Base-by-base conservation (phyloP, 2,888 invertebrate genomes). In the Drosophila affinis region DNA sequence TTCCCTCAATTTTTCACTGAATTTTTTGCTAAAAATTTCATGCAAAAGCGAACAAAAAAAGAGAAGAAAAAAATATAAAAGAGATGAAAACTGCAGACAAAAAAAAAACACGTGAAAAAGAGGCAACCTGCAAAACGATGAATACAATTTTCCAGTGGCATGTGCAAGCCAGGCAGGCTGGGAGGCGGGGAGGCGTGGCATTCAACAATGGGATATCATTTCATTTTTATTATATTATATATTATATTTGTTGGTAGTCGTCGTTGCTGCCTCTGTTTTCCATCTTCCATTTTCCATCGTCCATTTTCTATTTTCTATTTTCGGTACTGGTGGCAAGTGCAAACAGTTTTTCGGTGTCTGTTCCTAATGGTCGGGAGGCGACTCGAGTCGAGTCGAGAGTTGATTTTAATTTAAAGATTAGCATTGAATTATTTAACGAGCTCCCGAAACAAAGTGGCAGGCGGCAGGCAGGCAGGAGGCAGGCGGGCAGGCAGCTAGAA, bases 401-500 rank as follows among this genome's bases (percentile, higher is more conserved):
- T 74, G 88, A 89, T 89, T 87, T 81, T 86, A 87, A 89, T 89
- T 89, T 87, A 80, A 84, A 87, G 89, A 89, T 89, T 86, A 89
- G 79, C 82, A 52, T 77, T 81, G 79, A 87, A 88, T 87, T 83
- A 86, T 88, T 87, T 75, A 81, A 79, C 71, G 57, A 73, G 71
- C 65, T 51, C 39, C 39, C 39, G n/a, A 39, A 14, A 39, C 54
- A 53, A 47, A 54, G 53, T 46, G 54, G 39, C 39, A 39, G 39
- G 39, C 39, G 14, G 39, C 6, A 14, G 9, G 32, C 32, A 32
- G 18, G 49, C 48, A 52, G 65, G 62, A 49, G 44, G 48, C 47
- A 49, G 44, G 48, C 47, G 6, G 52, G 39, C 64, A 64, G 32
- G 48, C 47, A 56, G 62, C 72, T 72, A 77, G 76, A 77, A 86